Evolutionary conservation across 2,113 vertebrate species (phyloP).

Genomic region (Lutjanus erythropterus): DNA sequence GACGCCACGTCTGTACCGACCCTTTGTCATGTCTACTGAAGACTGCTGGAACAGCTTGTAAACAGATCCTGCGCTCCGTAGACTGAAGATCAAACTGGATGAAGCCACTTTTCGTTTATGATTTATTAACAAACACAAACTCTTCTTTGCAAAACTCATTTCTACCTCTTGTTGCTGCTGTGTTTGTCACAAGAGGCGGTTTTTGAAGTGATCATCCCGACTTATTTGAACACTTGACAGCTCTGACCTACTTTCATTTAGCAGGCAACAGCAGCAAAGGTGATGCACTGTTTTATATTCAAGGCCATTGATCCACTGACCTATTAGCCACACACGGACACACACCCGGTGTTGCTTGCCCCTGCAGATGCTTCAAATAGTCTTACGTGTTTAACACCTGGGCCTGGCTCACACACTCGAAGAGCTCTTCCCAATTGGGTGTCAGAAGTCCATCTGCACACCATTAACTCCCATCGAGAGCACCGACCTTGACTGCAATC

Average conservation of each 20-base stretch:
- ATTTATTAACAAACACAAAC: neutral
- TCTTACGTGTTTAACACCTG: slow-evolving; percentile 17
- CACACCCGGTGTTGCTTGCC: slow-evolving; percentile 22
- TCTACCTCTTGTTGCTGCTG: slow-evolving; percentile 52
- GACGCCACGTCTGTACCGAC: neutral
- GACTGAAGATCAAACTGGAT: slow-evolving; percentile 16
- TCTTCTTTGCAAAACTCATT: slow-evolving; percentile 16
- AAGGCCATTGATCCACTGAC: slow-evolving; percentile 62
- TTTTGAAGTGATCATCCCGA: slow-evolving; percentile 29
- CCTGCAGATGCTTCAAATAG: slow-evolving; percentile 51
- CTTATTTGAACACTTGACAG: slow-evolving; percentile 35
- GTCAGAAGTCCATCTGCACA: slow-evolving; percentile 64
- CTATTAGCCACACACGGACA: slow-evolving; percentile 57
- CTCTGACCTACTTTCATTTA: slow-evolving; percentile 65
- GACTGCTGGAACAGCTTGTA: neutral
- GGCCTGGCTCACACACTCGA: slow-evolving; percentile 24
- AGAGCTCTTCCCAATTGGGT: slow-evolving; percentile 43
- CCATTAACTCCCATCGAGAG: slow-evolving; percentile 45
- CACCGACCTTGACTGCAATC: slow-evolving; percentile 49
- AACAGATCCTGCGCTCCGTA: neutral
- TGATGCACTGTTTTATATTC: slow-evolving; percentile 50
- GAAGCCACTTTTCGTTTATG: slow-evolving; percentile 30
- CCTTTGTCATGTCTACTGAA: slow-evolving; percentile 25
- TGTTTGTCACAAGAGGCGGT: slow-evolving; percentile 19
- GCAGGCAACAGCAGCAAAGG: slow-evolving; percentile 10